A percentile compares a stretch with the other conserved stretches of the same genome.
Evolutionary conservation across 2,888 invertebrate genomes (phyloP).

Genomic region (Stenchaetothrips biformis): DNA sequence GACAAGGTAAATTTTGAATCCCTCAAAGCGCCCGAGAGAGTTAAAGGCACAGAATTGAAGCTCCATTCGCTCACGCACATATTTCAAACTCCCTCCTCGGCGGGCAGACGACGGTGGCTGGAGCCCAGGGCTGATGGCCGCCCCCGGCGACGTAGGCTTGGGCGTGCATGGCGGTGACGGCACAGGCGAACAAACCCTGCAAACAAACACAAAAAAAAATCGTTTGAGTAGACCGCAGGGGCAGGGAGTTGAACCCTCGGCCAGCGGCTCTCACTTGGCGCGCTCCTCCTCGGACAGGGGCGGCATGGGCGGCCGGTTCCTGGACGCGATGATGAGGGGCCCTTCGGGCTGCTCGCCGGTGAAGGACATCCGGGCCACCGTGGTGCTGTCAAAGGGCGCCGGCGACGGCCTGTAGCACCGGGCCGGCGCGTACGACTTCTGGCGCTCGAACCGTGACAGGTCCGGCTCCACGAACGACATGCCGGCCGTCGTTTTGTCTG

Average conservation of each 20-base stretch:
- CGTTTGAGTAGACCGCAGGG: neutral
- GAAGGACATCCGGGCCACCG: constrained; percentile 28
- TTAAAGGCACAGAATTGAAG: neutral
- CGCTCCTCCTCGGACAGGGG: constrained; percentile 21
- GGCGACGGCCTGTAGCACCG: constrained; percentile 33
- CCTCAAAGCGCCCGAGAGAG: neutral
- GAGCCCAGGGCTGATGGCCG: constrained; percentile 5
- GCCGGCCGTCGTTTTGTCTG: constrained; percentile 21
- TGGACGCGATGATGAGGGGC: constrained; percentile 25
- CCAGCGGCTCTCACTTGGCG: neutral
- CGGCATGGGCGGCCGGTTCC: constrained; percentile 26
- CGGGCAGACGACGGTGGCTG: neutral
- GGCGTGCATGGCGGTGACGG: neutral
- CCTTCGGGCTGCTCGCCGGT: constrained; percentile 28
- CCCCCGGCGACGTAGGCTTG: neutral
- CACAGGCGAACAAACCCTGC: neutral
- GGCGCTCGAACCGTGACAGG: constrained; percentile 26
- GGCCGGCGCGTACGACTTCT: constrained; percentile 31
- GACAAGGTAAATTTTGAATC: neutral
- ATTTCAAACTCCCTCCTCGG: neutral
- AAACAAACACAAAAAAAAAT: neutral
- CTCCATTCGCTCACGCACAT: neutral
- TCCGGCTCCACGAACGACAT: constrained; percentile 41
- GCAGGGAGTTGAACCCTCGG: neutral
- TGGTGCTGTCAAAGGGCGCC: constrained; percentile 32